Conservation (phyloP, 2,888 invertebrate species). For the Thyatira batis region DNA sequence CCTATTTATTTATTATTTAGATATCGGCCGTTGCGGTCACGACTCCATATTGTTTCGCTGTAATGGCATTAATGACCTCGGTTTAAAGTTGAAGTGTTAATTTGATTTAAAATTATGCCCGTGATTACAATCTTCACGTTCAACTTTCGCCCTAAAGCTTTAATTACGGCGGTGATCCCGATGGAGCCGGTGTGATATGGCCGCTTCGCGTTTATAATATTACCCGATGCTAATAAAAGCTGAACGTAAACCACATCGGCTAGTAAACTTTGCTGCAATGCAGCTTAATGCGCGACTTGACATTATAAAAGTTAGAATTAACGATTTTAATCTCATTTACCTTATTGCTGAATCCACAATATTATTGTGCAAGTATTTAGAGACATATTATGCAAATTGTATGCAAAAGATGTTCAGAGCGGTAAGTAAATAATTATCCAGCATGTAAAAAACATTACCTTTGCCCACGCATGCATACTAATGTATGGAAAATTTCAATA, state of each 20-base stretch:
- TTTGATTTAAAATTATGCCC: conserved; percentile 81
- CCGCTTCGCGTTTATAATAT: conserved; percentile 41
- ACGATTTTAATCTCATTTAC: conserved; percentile 50
- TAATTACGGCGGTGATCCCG: conserved; percentile 71
- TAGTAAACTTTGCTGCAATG: conserved; percentile 50
- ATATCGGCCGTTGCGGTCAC: conserved; percentile 77
- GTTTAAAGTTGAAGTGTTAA: conserved; percentile 82
- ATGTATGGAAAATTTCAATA: neutral
- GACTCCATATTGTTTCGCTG: conserved; percentile 79
- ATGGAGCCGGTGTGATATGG: conserved; percentile 61
- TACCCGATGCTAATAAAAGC: conserved; percentile 46
- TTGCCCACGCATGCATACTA: neutral
- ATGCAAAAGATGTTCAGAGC: conserved; percentile 32
- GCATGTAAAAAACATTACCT: neutral
- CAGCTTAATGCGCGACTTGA: conserved; percentile 54
- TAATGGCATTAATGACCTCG: conserved; percentile 81
- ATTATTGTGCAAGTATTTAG: conserved; percentile 45
- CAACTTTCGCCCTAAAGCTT: conserved; percentile 76
- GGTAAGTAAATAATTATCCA: conserved; percentile 26
- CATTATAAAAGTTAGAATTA: conserved; percentile 60
- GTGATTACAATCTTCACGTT: conserved; percentile 76
- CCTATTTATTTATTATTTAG: conserved; percentile 83
- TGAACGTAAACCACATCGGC: conserved; percentile 41
- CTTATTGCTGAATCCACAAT: conserved; percentile 40
- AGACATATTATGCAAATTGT: conserved; percentile 57